phyloP scores from a whole-genome alignment of 2,797 vertebrate genomes.

The Sebastes nivosus region DNA sequence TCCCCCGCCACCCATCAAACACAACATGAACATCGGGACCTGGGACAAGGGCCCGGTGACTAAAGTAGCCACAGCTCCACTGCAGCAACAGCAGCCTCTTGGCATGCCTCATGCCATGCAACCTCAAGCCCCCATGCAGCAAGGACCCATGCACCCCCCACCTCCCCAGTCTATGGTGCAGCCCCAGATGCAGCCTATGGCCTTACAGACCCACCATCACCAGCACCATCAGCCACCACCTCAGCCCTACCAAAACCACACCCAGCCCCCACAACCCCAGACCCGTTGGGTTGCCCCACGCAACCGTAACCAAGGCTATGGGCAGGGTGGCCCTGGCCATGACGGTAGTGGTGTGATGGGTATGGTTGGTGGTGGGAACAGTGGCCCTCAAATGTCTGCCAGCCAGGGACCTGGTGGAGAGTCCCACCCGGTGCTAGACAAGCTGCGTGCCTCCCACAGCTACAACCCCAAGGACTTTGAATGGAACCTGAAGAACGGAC shows the following conservation, averaged over 20 bases:
- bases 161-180: slow-evolving; percentile 76
- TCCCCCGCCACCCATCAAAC: slow-evolving; percentile 94
- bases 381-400: slow-evolving; percentile 49
- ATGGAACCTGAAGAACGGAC: slow-evolving; percentile 94
- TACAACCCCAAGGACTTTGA: slow-evolving; percentile 97
- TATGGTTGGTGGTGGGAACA: slow-evolving; percentile 72
- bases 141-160: slow-evolving; percentile 84
- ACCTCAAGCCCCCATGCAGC: slow-evolving; percentile 75
- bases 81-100: slow-evolving; percentile 81
- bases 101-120: slow-evolving; percentile 79
- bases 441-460: slow-evolving; percentile 92
- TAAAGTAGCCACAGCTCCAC: slow-evolving; percentile 87
- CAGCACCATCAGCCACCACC: slow-evolving; percentile 83
- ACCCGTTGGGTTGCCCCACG: slow-evolving; percentile 94
- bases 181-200: slow-evolving; percentile 86
- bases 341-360: slow-evolving; percentile 73
- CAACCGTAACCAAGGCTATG: slow-evolving; percentile 89
- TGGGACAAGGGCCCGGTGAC: slow-evolving; percentile 94
- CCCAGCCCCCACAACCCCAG: slow-evolving; percentile 86
- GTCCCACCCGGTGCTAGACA: slow-evolving; percentile 93
- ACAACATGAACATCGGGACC: slow-evolving; percentile 98
- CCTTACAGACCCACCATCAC: slow-evolving; percentile 82
- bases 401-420: slow-evolving; percentile 78
- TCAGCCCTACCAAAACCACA: slow-evolving; percentile 89
- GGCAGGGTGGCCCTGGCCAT: slow-evolving; percentile 82